Conservation (phyloP, 2,113 vertebrate species). For the Pterophyllum scalare region DNA sequence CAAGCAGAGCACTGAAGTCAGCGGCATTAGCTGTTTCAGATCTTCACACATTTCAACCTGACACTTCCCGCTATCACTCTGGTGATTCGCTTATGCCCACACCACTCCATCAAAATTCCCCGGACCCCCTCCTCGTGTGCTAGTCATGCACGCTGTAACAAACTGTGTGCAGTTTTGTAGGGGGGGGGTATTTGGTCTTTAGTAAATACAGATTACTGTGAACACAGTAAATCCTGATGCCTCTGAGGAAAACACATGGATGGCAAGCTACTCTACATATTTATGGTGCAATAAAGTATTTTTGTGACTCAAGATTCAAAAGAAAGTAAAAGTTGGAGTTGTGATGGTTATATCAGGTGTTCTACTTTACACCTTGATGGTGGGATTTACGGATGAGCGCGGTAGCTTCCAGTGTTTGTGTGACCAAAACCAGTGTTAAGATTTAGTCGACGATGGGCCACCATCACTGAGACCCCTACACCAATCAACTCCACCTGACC, state of each 20-base stretch:
- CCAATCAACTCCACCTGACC: no score
- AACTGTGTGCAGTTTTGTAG: background rate
- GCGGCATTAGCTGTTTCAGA: background rate
- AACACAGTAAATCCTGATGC: background rate
- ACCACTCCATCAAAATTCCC: background rate
- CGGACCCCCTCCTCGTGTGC: background rate
- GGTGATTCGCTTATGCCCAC: slow-evolving; percentile 1
- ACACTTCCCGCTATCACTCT: slow-evolving; percentile 5
- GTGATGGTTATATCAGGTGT: no score
- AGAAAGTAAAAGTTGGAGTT: background rate
- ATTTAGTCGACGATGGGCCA: no score
- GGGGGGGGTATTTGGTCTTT: background rate
- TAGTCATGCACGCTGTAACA: background rate
- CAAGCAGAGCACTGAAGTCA: background rate
- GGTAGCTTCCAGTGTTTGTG: no score
- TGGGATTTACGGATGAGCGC: no score
- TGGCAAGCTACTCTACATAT: no score
- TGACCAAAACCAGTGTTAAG: no score
- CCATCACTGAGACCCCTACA: no score
- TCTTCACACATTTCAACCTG: background rate
- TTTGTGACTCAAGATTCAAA: background rate
- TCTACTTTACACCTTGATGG: no score
- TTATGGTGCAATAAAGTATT: background rate
- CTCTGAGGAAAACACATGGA: no score
- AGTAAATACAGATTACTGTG: background rate